Evolutionary conservation across 2,888 invertebrate genomes (phyloP), one percentile per base, ranked within the genome.

Genomic region (Anthoptus insignis): DNA sequence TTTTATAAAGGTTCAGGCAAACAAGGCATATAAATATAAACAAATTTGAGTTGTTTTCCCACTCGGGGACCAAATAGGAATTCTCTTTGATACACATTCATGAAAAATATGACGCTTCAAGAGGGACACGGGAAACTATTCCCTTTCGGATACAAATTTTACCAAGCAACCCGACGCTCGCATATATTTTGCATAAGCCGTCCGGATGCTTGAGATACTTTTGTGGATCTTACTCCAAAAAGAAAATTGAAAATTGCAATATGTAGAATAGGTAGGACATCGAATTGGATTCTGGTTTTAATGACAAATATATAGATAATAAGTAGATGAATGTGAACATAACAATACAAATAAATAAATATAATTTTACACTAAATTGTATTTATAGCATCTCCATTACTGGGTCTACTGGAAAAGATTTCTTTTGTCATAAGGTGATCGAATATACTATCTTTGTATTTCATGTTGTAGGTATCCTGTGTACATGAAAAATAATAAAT

Each of bases 131-230:
- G 59, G 68, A 70, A 80, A 81, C 81, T 82, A 81, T 81, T 73
- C 75, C 73, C 77, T 76, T 68, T 77, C 78, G 76, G 75, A 80
- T 81, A 81, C 79, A 82, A 81, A 78, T 82, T 82, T 81, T 75
- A 81, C 77, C 81, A 76, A 74, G 73, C 74, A 77, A 76, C 73
- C 47, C 75, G 74, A 64, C 74, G 65, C 72, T 67, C 65, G 75
- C 81, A 87, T 91, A 89, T 87, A 91, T 91, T 89, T 91, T 91
- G 89, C 86, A 91, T 90, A 91, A 89, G 83, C 79, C 79, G 72
- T 74, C 78, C 72, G 64, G 63, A 61, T 52, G 52, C 19, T 39
- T 34, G 14, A 39, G 52, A 39, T 47, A 19, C 14, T n/a, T 45
- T 61, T 63, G 53, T 60, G 54, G 27, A 37, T 34, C 13, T 16